These are phyloP conservation scores for Gymnogyps californianus DNA, from an alignment of 2,113 vertebrate genomes.

Conservation along the genomic window DNA sequence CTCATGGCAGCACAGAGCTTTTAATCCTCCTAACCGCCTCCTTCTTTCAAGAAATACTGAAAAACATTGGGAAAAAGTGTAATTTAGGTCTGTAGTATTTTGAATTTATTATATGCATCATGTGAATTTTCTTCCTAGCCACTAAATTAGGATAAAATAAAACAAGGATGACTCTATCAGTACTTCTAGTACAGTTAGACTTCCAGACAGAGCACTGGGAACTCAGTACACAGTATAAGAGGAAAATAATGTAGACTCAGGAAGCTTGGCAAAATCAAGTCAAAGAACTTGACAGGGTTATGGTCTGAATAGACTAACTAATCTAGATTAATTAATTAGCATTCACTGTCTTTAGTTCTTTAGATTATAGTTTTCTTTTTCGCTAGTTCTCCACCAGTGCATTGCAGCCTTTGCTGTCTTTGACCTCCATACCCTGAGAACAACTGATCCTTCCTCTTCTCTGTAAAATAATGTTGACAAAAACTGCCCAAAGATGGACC, in stretches of 20 bases:
- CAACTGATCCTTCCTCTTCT: background rate
- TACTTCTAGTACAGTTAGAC: background rate
- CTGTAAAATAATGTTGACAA: background rate
- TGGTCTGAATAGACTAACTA: background rate
- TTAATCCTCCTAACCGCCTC: background rate
- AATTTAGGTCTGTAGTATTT: background rate
- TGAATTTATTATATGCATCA: background rate
- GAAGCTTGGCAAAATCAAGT: background rate
- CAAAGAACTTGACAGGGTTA: background rate
- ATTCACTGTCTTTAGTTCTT: background rate
- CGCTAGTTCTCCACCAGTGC: background rate
- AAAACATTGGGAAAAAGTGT: background rate
- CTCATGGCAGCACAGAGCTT: conserved; percentile 2
- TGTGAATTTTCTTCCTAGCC: background rate
- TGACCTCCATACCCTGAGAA: background rate
- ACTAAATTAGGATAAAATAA: background rate
- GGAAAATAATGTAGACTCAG: background rate
- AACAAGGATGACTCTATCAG: background rate
- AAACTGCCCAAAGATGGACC: background rate
- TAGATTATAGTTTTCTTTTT: background rate
- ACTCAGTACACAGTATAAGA: background rate
- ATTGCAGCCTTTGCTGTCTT: background rate
- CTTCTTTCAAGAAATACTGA: conserved; percentile 19
- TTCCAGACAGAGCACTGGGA: background rate
- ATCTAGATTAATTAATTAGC: background rate